These are phyloP conservation scores for Drosophila gunungcola DNA, from an alignment of 1,140 invertebrate genomes.

Conservation along the genomic window DNA sequence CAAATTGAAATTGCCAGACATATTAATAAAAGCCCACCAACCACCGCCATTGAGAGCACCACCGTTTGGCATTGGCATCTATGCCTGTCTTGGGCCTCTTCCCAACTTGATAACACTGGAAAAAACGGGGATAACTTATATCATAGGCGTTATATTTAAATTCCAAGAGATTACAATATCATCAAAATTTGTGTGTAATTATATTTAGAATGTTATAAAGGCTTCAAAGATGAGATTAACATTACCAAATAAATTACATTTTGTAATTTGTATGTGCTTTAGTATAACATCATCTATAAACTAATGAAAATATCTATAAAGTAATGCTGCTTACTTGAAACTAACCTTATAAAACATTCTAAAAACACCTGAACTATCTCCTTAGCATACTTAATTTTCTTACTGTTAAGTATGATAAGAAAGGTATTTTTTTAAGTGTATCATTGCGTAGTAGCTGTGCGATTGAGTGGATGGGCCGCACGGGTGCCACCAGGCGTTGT, in stretches of 20 bases:
- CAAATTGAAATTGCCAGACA: constrained; percentile 84
- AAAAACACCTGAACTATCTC: no score
- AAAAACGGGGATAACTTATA: neutral
- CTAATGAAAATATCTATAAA: no score
- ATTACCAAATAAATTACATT: no score
- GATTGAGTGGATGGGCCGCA: constrained; percentile 57
- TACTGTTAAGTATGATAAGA: neutral
- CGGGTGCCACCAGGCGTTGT: constrained; percentile 55
- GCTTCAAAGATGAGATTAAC: no score
- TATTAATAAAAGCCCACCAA: constrained; percentile 76
- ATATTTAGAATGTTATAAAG: no score
- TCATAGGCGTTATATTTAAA: no score
- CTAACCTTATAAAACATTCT: no score
- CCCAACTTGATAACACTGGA: constrained; percentile 11
- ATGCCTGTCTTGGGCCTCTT: constrained; percentile 25
- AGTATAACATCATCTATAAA: no score
- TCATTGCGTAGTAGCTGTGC: constrained; percentile 57
- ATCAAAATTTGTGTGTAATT: no score
- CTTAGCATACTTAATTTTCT: neutral
- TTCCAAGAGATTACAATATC: no score
- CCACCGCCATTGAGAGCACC: constrained; percentile 31
- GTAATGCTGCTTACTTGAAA: no score
- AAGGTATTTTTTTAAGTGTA: constrained; percentile 1
- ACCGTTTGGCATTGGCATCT: constrained; percentile 18
- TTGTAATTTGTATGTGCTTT: no score